Base-by-base conservation (phyloP, 2,888 invertebrate species). In the Callimorpha dominula region DNA sequence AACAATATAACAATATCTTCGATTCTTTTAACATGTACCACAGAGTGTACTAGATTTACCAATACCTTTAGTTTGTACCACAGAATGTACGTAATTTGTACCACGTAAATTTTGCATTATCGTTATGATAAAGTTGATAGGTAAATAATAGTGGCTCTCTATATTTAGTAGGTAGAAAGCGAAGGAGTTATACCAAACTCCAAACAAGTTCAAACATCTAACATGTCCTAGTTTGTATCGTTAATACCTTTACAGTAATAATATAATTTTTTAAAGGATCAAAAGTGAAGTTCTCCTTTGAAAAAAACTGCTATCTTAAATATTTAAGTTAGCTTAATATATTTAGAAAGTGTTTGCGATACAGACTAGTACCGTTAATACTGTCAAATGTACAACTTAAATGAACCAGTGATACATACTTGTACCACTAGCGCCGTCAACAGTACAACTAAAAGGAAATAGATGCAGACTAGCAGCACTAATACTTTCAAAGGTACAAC, bases 301-400 rank as follows among this genome's bases (percentile, higher is more conserved):
- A 60, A 60, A 60, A 60, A 31, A 31, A 31, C 1, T 14, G 31
- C 31, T 14, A 14, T 60, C 60, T 60, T 60, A 60, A 46, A 60
- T 60, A 20, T 7, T 14, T 60, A 60, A 31, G 14, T 60, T 57
- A 57, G 57, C 12, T 60, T 60, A 6, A 49, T 9, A 46, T 40
- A 40, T 31, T 66, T 65, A 12, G 20, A 14, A 43, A 57, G 57
- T 57, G 11, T 31, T 31, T 50, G 31, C 50, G 50, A 50, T 40
- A 50, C 65, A 65, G 40, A 49, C 50, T 65, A 50, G 50, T 65
- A 65, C 65, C 31, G 31, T 50, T 50, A 50, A 50, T 50, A 65
- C 31, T 50, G 11, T 40, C 31, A 17, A 65, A 17, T 40, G 65
- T 50, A 65, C 50, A 65, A 40, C 40, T 50, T 4, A 65, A 8